Conservation (phyloP, 2,113 vertebrate genomes). For the Sula dactylatra region DNA sequence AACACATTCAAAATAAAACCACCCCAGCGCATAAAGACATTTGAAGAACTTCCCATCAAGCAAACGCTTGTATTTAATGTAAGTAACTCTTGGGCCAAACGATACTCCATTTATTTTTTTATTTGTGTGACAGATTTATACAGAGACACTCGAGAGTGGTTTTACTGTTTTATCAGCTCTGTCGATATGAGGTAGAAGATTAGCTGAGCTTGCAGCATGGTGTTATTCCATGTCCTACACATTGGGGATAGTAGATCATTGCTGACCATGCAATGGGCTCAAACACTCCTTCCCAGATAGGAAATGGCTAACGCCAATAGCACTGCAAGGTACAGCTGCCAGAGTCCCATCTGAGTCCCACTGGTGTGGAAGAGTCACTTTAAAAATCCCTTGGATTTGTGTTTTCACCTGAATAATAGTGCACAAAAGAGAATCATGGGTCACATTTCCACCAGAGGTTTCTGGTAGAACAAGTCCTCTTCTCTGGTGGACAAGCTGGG, state of each 20-base stretch:
- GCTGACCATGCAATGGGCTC: neutral
- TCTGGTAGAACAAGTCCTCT: neutral
- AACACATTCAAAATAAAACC: slow-evolving; percentile 74
- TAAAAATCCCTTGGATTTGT: neutral
- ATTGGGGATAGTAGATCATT: neutral
- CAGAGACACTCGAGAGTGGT: neutral
- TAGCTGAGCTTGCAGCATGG: neutral
- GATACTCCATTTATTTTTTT: neutral
- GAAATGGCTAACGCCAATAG: neutral
- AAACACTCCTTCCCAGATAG: neutral
- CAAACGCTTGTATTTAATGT: slow-evolving; percentile 63
- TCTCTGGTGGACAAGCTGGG: neutral
- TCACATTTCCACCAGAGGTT: neutral
- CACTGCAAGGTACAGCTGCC: neutral
- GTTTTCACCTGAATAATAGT: neutral
- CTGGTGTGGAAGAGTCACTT: neutral
- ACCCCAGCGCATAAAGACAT: slow-evolving; percentile 68
- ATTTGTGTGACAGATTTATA: neutral
- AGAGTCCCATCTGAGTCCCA: neutral
- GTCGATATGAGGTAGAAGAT: neutral
- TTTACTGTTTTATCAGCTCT: neutral
- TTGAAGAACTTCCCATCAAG: slow-evolving; percentile 74
- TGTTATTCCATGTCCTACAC: neutral
- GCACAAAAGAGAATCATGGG: neutral
- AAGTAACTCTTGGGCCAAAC: slow-evolving; percentile 48